These are phyloP conservation scores for Hydrozoanthus gracilis DNA, from an alignment of 92 coral and sea anemone species.

Conservation along the genomic window DNA sequence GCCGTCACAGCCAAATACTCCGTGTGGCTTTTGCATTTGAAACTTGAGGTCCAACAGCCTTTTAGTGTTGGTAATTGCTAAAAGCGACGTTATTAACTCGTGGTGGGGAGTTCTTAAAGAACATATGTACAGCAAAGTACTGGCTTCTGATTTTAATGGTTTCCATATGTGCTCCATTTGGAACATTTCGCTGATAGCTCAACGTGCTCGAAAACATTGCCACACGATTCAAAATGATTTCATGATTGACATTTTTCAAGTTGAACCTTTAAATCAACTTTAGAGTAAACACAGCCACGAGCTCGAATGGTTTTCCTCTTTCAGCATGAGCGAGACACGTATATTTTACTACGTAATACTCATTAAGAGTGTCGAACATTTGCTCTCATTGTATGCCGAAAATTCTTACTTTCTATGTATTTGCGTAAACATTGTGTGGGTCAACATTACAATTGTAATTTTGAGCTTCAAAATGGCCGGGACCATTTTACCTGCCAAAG, in stretches of 20 bases:
- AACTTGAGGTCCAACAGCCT: slow-evolving; percentile 3
- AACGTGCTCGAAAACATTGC: slow-evolving; percentile 38
- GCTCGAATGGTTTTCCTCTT: slow-evolving; percentile 37
- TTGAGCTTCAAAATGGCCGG: not conserved
- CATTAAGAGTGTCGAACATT: not conserved
- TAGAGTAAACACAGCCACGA: slow-evolving; percentile 45
- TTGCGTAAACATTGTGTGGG: not conserved
- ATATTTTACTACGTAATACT: not conserved
- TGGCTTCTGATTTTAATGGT: slow-evolving; percentile 50
- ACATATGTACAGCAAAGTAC: slow-evolving; percentile 66
- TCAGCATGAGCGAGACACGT: slow-evolving; percentile 25
- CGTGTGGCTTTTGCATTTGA: not conserved
- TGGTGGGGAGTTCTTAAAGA: slow-evolving; percentile 68
- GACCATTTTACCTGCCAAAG: slow-evolving; percentile 11
- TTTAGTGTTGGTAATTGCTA: slow-evolving; percentile 26
- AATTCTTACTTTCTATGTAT: not conserved
- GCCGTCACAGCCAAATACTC: not conserved
- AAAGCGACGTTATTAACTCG: slow-evolving; percentile 52
- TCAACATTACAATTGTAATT: not conserved
- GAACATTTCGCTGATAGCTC: slow-evolving; percentile 8
- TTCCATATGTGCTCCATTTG: slow-evolving; percentile 52
- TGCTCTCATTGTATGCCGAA: not conserved
- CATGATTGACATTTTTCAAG: slow-evolving; percentile 42
- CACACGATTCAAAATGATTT: slow-evolving; percentile 18
- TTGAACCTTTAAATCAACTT: slow-evolving; percentile 40